A percentile compares a stretch with the other conserved stretches of the same genome.
These are phyloP conservation scores for Nothoprocta perdicaria DNA, from an alignment of 2,113 vertebrate genomes.

Conservation along the genomic window DNA sequence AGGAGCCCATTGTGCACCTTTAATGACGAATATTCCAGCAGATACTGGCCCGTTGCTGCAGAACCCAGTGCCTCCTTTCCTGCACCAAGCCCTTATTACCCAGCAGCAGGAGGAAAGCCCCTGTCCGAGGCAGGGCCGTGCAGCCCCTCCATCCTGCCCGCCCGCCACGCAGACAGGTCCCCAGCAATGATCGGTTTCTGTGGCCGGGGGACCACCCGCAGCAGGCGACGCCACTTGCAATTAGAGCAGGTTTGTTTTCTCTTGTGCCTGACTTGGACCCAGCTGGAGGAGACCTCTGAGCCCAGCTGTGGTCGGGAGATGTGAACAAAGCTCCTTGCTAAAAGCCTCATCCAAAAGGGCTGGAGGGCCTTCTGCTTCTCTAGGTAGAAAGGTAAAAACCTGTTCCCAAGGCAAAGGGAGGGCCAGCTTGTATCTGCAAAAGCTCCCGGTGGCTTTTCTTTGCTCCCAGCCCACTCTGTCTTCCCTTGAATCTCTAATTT, in stretches of 20 bases:
- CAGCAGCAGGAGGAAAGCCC: background rate
- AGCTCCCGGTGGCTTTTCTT: background rate
- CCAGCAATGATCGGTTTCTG: constrained; percentile 50
- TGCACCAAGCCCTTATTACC: background rate
- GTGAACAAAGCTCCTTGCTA: background rate
- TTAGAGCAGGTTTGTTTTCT: constrained; percentile 16
- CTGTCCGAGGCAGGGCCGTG: background rate
- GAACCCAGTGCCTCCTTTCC: constrained; percentile 10
- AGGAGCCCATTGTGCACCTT: background rate
- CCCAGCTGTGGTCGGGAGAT: background rate
- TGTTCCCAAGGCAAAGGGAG: accelerated
- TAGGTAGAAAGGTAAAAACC: background rate
- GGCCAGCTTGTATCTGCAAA: background rate
- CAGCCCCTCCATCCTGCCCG: background rate
- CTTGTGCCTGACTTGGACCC: background rate
- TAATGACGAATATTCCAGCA: background rate
- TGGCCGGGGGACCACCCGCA: background rate
- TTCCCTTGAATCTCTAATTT: background rate
- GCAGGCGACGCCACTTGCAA: constrained; percentile 59
- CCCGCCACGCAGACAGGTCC: accelerated
- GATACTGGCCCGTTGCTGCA: constrained; percentile 24
- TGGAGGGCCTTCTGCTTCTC: background rate
- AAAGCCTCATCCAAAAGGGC: background rate
- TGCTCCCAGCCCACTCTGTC: background rate
- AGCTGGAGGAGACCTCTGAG: background rate